Evolutionary conservation across 2,113 vertebrate species (phyloP), one percentile per base, ranked within the genome.

Genomic region (Grantiella picta): DNA sequence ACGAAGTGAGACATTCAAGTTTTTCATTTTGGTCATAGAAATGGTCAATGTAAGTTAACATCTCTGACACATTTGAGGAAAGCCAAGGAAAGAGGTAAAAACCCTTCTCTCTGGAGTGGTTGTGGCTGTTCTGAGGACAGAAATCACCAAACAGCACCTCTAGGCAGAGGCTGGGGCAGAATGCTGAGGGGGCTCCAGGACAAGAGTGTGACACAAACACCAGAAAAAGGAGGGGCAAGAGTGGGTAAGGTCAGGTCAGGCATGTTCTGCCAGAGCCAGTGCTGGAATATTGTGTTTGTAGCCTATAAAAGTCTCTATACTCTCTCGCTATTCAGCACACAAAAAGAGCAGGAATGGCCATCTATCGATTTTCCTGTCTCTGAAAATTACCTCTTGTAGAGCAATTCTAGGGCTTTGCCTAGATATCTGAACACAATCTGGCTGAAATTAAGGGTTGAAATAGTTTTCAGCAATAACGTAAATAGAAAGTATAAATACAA

Each of bases 211-310:
- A 13, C 14, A 33, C 14, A 15, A 10, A 35, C 45, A 15, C 11
- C 25, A 56, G 11, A 0, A 0, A 2, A 73, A 45, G 19, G 8
- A n/a, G 10, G 1, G 52, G 5, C 12, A n/a, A 5, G 5, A 29
- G 11, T 1, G 9, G 3, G 6, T 25, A 20, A 56, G 69, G 49
- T 17, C 24, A 27, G 47, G n/a, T 29, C 27, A 44, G 25, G 11
- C 8, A 11, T 0, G 0, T 49, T 75, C 50, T 85, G 27, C 11
- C 5, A 11, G 12, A 16, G 15, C 5, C 4, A 2, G 33, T 44
- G 31, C 70, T 70, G 24, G 42, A 90, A 57, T 57, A 12, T 10
- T 45, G 16, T 44, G 21, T 17, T 44, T 66, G 36, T 29, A 42
- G 23, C 50, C 42, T 65, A 4, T 18, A 78, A 63, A 56, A 63